phyloP scores from a whole-genome alignment of 2,888 invertebrate species.

The Polymixis lichenea region DNA sequence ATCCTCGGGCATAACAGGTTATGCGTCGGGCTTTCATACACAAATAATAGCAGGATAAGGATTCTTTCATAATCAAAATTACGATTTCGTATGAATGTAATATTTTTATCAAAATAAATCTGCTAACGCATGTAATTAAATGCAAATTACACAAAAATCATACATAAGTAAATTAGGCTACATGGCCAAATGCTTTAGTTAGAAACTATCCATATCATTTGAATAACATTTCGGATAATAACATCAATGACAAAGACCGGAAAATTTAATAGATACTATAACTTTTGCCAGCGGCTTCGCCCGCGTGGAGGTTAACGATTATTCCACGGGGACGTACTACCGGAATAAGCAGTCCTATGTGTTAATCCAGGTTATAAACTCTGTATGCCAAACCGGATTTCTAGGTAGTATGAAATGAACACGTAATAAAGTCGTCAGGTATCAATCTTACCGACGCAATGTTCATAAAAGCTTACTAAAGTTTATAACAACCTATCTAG shows the following conservation, averaged over 20 bases:
- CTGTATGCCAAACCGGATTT: not conserved
- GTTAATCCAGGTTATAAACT: too few species aligned
- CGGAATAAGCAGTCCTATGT: too few species aligned
- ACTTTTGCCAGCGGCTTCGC: too few species aligned
- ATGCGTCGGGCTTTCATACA: conserved; percentile 35
- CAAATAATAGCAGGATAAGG: conserved; percentile 22
- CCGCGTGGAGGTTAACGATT: too few species aligned
- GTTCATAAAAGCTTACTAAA: conserved; percentile 42
- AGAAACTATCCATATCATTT: not conserved
- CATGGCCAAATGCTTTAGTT: not conserved
- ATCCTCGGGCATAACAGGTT: conserved; percentile 66
- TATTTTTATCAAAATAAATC: conserved; percentile 7
- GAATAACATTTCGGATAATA: too few species aligned
- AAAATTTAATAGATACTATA: too few species aligned
- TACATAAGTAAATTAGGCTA: not conserved
- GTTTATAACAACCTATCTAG: conserved; percentile 44
- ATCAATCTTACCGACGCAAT: conserved; percentile 13
- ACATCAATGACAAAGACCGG: not conserved
- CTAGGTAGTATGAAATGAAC: conserved; percentile 3
- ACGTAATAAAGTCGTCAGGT: not conserved
- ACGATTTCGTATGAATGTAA: not conserved
- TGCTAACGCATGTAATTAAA: not conserved
- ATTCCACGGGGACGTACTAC: too few species aligned
- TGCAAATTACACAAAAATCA: not conserved
- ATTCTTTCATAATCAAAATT: conserved; percentile 4